phyloP scores from a whole-genome alignment of 2,113 vertebrate species.

The Pitta sordida region DNA sequence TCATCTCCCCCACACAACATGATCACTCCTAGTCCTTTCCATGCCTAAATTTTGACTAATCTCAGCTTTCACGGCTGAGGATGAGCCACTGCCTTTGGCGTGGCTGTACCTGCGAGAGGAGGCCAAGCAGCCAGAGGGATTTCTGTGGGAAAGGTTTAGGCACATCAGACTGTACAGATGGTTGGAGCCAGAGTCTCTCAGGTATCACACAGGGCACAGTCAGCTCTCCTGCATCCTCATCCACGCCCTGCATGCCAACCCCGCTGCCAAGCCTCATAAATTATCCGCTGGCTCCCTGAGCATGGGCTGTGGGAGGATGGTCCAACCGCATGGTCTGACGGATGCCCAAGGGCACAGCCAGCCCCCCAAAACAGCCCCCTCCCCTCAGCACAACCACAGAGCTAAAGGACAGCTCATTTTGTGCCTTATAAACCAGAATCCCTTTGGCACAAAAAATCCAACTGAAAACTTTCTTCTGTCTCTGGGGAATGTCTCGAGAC shows the following conservation, averaged over 20 bases:
- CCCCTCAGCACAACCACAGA: not conserved
- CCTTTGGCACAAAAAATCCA: not conserved
- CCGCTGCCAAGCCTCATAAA: slow-evolving; percentile 47
- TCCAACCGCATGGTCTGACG: not conserved
- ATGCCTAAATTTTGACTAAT: not conserved
- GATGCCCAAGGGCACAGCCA: slow-evolving; percentile 35
- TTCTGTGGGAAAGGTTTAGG: not conserved
- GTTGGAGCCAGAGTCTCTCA: slow-evolving; percentile 15
- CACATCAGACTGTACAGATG: slow-evolving; percentile 39
- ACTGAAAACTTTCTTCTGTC: not conserved
- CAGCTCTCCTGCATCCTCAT: not conserved
- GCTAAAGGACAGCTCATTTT: not conserved
- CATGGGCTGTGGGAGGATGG: rapidly evolving
- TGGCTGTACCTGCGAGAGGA: not conserved
- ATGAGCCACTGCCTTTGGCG: not conserved
- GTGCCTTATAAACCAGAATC: not conserved
- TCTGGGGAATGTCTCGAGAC: not conserved
- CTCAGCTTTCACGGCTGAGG: not conserved
- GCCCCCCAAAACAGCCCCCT: not conserved
- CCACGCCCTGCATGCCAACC: not conserved
- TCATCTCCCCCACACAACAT: rapidly evolving
- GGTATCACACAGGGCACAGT: slow-evolving; percentile 29
- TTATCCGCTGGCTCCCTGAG: not conserved
- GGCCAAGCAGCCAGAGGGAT: not conserved
- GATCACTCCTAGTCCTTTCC: not conserved